phyloP scores from a whole-genome alignment of 2,888 invertebrate species.

The Glaucopsyche alexis region DNA sequence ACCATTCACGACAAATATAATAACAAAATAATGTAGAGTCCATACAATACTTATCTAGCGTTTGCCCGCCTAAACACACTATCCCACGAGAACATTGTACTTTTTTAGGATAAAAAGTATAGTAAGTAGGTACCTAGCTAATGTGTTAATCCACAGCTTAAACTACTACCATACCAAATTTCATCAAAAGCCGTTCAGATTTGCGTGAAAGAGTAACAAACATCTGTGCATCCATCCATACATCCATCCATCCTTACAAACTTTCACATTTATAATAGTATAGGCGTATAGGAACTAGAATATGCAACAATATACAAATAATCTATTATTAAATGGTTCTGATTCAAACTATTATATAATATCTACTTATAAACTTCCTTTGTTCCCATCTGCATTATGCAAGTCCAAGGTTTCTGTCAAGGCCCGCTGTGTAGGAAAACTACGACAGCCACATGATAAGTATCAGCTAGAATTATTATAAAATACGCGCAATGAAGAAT shows the following conservation, averaged over 20 bases:
- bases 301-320: not conserved
- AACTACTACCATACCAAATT: no score
- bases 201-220: no score
- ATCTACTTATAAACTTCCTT: conserved; percentile 16
- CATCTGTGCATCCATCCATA: no score
- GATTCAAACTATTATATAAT: not conserved
- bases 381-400: conserved; percentile 28
- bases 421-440: conserved; percentile 21
- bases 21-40: not conserved
- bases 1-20: not conserved
- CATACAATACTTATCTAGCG: no score
- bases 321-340: not conserved
- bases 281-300: not conserved
- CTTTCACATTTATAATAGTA: no score
- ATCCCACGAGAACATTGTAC: no score
- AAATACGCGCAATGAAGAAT: not conserved
- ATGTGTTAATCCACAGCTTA: no score
- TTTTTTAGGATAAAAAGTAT: no score
- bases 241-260: no score
- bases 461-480: conserved; percentile 8
- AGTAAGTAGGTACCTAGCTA: no score
- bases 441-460: not conserved
- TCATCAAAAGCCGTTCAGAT: no score
- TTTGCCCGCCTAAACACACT: no score
- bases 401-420: conserved; percentile 28